Evolutionary conservation across 2,888 invertebrate species (phyloP), one percentile per base, ranked within the genome.

Genomic region (Drosophila acutilabella): DNA sequence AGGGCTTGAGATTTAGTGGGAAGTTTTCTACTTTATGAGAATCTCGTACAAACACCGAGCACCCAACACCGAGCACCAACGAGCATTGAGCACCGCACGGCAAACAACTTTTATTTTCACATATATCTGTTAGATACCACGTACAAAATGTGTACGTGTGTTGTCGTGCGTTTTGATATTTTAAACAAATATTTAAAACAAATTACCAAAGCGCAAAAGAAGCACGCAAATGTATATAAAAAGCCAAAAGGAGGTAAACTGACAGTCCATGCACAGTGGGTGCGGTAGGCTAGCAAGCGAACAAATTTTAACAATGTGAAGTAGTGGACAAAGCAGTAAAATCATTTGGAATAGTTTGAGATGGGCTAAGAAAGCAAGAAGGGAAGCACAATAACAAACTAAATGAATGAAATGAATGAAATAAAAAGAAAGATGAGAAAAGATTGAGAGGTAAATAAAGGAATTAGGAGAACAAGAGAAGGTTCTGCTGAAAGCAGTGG

Each of bases 101-200:
- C 74, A 82, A 84, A 74, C 81, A 78, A 85, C 80, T 80, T 81
- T 81, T 80, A 87, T 81, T 85, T 85, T 85, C 85, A 85, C 85
- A 85, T 85, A 48, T 89, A 87, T 89, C 88, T 85, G 85, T 74
- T 89, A 85, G 89, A 87, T 87, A 52, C 89, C 84, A 87, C 83
- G 88, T 87, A 89, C 88, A 74, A 69, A 70, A 60, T 66, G 76
- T 69, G 73, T 80, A 89, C 89, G 88, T 89, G 89, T 81, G 88
- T 87, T 79, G 68, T 71, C 74, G 64, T 74, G 76, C 76, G 76
- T 79, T 84, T 78, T 87, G 88, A 86, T 86, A 81, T 81, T 86
- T 86, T 86, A 81, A 78, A 73, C 88, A 89, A 86, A 86, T 86
- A 86, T 87, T 86, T 86, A 80, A 85, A 86, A 84, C 89, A 89